Percentiles rank a stretch among this genome's conserved stretches.
These are phyloP conservation scores for Acrobasis repandana DNA, from an alignment of 2,888 invertebrate species.

Conservation along the genomic window DNA sequence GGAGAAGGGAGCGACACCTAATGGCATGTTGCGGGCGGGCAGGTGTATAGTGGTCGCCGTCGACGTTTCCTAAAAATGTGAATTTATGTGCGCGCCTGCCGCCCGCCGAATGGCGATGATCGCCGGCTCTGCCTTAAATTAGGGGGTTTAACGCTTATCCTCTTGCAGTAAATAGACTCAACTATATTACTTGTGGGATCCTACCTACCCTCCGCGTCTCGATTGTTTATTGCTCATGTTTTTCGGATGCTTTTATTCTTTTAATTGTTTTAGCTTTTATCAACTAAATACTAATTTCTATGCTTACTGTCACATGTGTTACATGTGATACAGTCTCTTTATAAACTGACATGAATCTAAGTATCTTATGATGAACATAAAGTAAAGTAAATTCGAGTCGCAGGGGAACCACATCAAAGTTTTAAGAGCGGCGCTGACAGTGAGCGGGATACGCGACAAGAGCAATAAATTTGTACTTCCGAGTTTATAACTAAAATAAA, in stretches of 20 bases:
- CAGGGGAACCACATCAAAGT: slow-evolving; percentile 42
- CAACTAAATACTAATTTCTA: neutral
- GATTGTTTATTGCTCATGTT: slow-evolving; percentile 52
- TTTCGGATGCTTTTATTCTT: neutral
- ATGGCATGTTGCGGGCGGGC: slow-evolving; percentile 65
- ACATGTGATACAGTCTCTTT: neutral
- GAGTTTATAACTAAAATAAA: slow-evolving; percentile 59
- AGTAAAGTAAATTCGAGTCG: slow-evolving; percentile 27
- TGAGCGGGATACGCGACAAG: slow-evolving; percentile 40
- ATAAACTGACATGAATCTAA: slow-evolving; percentile 11
- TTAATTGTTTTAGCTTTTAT: neutral
- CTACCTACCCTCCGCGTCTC: slow-evolving; percentile 48
- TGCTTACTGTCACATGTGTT: neutral
- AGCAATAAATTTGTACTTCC: slow-evolving; percentile 53
- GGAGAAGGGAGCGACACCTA: slow-evolving; percentile 51
- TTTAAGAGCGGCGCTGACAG: slow-evolving; percentile 41
- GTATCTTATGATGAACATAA: slow-evolving; percentile 25
- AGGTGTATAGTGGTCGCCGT: slow-evolving; percentile 57
- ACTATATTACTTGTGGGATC: slow-evolving; percentile 65
- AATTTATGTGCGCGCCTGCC: slow-evolving; percentile 64
- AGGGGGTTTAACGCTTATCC: slow-evolving; percentile 78
- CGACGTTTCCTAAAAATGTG: slow-evolving; percentile 75
- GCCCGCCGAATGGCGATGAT: slow-evolving; percentile 74
- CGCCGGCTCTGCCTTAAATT: slow-evolving; percentile 78
- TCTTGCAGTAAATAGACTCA: slow-evolving; percentile 73